Percentiles rank a stretch among this genome's conserved stretches.
phyloP scores from a whole-genome alignment of 2,797 vertebrate genomes.

The Leontocebus nigricollis region DNA sequence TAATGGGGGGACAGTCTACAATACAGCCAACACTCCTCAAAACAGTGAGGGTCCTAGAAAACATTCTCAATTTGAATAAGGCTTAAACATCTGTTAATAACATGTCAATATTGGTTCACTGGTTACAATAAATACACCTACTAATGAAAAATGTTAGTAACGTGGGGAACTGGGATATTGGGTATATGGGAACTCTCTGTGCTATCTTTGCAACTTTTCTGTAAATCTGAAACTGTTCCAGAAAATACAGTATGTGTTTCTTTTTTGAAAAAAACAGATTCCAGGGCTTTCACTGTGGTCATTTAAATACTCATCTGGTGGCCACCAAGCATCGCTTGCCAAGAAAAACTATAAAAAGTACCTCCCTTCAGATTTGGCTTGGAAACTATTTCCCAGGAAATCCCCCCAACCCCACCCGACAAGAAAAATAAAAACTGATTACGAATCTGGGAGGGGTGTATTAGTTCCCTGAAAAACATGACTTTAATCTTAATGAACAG shows the following conservation, averaged over 20 bases:
- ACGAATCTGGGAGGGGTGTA: conserved; percentile 42
- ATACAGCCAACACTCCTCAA: background rate
- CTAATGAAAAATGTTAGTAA: background rate
- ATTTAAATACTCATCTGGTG: conserved; percentile 62
- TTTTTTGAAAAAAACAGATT: background rate
- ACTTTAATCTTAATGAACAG: conserved; percentile 84
- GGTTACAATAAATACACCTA: background rate
- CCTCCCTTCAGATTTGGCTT: conserved; percentile 72
- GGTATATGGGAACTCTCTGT: background rate
- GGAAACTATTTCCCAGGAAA: conserved; percentile 77
- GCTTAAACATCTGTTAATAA: background rate
- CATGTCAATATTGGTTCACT: background rate
- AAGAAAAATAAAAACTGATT: conserved; percentile 42
- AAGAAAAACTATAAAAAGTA: conserved; percentile 75
- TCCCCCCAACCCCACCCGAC: background rate
- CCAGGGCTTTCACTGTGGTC: conserved; percentile 26
- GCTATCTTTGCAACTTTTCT: background rate
- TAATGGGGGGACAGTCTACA: background rate
- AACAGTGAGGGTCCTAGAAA: background rate
- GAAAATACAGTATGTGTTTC: background rate
- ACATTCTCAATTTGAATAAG: background rate
- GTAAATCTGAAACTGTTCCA: conserved; percentile 15
- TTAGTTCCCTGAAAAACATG: conserved; percentile 75
- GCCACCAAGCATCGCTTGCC: conserved; percentile 50
- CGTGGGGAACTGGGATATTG: background rate